phyloP scores from a whole-genome alignment of 2,797 vertebrate genomes.

The Lophotriccus pileatus region DNA sequence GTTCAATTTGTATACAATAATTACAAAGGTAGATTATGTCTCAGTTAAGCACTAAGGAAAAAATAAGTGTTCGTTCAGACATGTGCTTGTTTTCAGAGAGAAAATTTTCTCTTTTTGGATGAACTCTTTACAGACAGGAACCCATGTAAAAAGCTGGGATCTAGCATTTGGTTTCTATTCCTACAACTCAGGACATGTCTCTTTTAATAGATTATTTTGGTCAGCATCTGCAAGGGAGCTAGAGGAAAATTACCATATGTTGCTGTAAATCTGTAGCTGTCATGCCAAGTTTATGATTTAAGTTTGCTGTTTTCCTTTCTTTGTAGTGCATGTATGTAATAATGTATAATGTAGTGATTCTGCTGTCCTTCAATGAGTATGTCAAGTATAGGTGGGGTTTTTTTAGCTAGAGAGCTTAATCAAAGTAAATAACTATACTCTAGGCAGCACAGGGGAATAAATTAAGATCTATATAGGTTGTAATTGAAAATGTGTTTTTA shows the following conservation, averaged over 20 bases:
- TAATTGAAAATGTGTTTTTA: constrained; percentile 24
- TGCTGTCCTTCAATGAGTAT: background rate
- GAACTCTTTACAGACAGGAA: background rate
- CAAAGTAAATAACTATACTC: background rate
- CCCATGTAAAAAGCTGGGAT: background rate
- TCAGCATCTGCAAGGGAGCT: constrained; percentile 1
- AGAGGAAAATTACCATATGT: background rate
- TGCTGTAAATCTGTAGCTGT: background rate
- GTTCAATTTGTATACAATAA: background rate
- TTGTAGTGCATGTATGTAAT: background rate
- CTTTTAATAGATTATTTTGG: constrained; percentile 38
- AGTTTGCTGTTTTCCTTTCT: constrained; percentile 25
- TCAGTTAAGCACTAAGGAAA: background rate
- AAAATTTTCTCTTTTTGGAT: background rate
- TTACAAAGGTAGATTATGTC: background rate
- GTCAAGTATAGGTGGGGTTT: background rate
- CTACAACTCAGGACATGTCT: background rate
- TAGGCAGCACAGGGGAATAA: background rate
- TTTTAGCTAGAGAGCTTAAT: background rate
- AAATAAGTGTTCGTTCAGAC: background rate
- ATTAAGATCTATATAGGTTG: background rate
- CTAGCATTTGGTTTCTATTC: background rate
- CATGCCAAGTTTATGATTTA: constrained; percentile 7
- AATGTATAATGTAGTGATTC: background rate
- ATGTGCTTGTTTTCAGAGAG: background rate